A percentile compares a stretch with the other conserved stretches of the same genome.
phyloP scores from a whole-genome alignment of 2,888 invertebrate species.

The Lymantria monacha region DNA sequence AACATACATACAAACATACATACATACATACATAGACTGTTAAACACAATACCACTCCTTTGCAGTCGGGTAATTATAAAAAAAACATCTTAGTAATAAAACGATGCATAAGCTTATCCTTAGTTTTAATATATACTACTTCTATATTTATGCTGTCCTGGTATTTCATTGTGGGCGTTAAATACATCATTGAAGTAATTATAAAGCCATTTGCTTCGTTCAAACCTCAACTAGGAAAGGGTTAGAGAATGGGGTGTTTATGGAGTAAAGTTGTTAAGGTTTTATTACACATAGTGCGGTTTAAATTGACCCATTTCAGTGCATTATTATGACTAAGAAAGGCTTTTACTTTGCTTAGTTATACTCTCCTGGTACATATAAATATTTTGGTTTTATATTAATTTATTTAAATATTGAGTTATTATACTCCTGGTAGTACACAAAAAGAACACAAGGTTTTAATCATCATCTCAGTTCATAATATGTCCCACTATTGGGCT shows the following conservation, averaged over 20 bases:
- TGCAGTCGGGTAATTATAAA: too few species aligned
- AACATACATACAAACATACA: too few species aligned
- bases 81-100: too few species aligned
- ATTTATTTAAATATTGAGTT: too few species aligned
- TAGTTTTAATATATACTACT: not conserved
- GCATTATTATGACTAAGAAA: not conserved
- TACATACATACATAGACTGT: too few species aligned
- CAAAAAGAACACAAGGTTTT: too few species aligned
- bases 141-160: not conserved
- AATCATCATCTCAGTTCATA: too few species aligned
- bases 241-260: constrained; percentile 4
- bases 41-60: too few species aligned
- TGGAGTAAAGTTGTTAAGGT: constrained; percentile 4
- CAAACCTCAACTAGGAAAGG: not conserved
- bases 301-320: not conserved
- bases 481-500: too few species aligned
- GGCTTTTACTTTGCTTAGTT: not conserved
- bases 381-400: too few species aligned
- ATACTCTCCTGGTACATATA: not conserved
- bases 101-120: too few species aligned
- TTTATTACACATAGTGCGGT: constrained; percentile 5
- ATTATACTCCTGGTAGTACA: too few species aligned
- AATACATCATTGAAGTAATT: constrained; percentile 6
- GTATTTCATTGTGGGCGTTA: not conserved
- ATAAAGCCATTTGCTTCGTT: constrained; percentile 7